A percentile compares a stretch with the other conserved stretches of the same genome.
phyloP scores from a whole-genome alignment of 2,113 vertebrate species.

The Callipepla californica region DNA sequence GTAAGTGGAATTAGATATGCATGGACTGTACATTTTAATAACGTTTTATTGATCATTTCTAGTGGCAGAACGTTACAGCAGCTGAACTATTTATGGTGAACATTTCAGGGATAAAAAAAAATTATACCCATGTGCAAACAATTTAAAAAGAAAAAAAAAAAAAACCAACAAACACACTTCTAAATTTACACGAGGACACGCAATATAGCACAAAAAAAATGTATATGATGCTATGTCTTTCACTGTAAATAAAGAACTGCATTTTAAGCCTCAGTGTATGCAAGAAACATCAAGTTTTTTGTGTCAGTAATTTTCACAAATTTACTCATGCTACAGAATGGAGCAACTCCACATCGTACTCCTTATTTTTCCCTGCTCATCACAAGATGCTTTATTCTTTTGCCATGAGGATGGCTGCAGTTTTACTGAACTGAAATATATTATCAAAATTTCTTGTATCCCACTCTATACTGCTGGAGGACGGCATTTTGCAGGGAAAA shows the following conservation, averaged over 20 bases:
- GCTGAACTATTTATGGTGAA: slow-evolving; percentile 64
- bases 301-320: not conserved
- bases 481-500: not conserved
- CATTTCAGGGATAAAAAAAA: slow-evolving; percentile 53
- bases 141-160: slow-evolving; percentile 2
- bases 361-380: not conserved
- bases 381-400: not conserved
- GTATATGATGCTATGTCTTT: slow-evolving; percentile 40
- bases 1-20: slow-evolving; percentile 65
- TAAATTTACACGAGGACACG: slow-evolving; percentile 18
- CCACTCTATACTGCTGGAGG: not conserved
- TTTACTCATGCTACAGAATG: not conserved
- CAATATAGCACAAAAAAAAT: slow-evolving; percentile 17
- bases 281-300: slow-evolving; percentile 9
- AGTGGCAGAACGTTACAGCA: slow-evolving; percentile 41
- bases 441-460: not conserved
- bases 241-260: not conserved
- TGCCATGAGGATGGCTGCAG: not conserved
- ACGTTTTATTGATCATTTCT: slow-evolving; percentile 65
- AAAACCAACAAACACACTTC: slow-evolving; percentile 10
- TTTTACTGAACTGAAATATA: not conserved
- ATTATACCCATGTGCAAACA: slow-evolving; percentile 31
- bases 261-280: not conserved
- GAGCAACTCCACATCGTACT: not conserved
- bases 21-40: slow-evolving; percentile 73